Conservation (phyloP, 1,140 invertebrate genomes). For the Metaphire vulgaris region DNA sequence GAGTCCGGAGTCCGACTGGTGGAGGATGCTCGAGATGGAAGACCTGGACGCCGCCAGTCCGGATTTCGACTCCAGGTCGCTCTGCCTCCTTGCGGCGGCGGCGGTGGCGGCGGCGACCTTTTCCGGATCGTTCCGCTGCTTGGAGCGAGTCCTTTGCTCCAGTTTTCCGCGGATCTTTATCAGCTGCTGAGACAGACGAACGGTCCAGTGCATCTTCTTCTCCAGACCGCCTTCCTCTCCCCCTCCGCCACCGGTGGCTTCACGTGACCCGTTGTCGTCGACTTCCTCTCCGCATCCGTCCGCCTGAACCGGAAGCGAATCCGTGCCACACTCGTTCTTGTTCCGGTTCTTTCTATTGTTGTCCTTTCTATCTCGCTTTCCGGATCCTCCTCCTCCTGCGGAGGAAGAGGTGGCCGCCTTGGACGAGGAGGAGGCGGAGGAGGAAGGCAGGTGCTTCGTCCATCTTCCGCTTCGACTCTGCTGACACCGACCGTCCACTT, state of each 20-base stretch:
- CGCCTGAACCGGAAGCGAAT: no score
- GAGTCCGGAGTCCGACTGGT: background rate
- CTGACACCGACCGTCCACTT: no score
- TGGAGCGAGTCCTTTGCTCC: background rate
- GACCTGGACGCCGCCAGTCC: background rate
- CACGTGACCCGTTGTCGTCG: background rate
- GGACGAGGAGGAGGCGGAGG: background rate
- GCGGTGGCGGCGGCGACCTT: no score
- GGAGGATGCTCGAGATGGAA: background rate
- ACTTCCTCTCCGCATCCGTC: background rate
- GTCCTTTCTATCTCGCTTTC: background rate
- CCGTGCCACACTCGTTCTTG: no score
- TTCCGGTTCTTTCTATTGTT: background rate
- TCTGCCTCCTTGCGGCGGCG: background rate
- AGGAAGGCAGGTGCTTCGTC: background rate
- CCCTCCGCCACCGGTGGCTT: background rate
- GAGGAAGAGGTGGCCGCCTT: background rate
- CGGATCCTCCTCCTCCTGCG: background rate
- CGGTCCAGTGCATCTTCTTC: background rate
- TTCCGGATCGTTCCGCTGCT: no score
- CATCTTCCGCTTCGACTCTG: background rate
- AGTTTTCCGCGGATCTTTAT: slow-evolving; percentile 1
- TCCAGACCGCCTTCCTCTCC: background rate
- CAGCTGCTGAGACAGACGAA: background rate
- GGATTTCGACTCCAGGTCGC: no score